Evolutionary conservation across 1,140 invertebrate genomes (phyloP).

Genomic region (Eubasilissa regina): DNA sequence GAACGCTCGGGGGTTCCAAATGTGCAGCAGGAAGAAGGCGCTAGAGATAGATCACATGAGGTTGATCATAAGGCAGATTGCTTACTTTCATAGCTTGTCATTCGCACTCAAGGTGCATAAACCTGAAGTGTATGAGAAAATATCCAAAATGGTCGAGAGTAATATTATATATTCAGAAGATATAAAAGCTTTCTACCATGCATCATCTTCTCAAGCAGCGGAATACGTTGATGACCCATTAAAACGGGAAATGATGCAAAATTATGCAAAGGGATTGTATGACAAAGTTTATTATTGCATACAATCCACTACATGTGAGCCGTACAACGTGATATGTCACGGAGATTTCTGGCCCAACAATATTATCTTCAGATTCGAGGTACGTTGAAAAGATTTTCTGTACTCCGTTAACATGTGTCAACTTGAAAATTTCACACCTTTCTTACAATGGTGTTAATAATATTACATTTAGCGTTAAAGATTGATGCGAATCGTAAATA

Average conservation of each 20-base stretch:
- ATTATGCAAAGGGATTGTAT: neutral
- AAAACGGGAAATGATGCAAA: neutral
- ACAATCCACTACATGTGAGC: slow-evolving; percentile 1
- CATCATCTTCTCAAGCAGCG: neutral
- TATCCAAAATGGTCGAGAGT: slow-evolving; percentile 5
- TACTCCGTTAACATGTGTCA: no score
- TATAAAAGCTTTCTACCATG: neutral
- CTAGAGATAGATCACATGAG: slow-evolving; percentile 42
- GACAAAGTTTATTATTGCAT: neutral
- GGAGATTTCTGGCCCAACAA: slow-evolving; percentile 50
- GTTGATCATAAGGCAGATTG: slow-evolving; percentile 29
- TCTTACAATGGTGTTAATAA: no score
- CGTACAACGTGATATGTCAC: slow-evolving; percentile 44
- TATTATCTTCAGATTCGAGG: slow-evolving; percentile 47
- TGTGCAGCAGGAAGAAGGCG: slow-evolving; percentile 17
- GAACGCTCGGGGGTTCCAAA: slow-evolving; percentile 7
- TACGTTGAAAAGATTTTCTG: neutral
- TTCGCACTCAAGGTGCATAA: slow-evolving; percentile 36
- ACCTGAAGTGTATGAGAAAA: slow-evolving; percentile 12
- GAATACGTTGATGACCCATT: neutral
- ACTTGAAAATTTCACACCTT: no score
- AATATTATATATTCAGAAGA: neutral
- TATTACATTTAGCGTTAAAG: no score
- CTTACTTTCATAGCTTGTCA: slow-evolving; percentile 36
- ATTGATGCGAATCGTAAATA: no score